Conservation (phyloP, 2,797 vertebrate species). For the Semaprochilodus insignis region DNA sequence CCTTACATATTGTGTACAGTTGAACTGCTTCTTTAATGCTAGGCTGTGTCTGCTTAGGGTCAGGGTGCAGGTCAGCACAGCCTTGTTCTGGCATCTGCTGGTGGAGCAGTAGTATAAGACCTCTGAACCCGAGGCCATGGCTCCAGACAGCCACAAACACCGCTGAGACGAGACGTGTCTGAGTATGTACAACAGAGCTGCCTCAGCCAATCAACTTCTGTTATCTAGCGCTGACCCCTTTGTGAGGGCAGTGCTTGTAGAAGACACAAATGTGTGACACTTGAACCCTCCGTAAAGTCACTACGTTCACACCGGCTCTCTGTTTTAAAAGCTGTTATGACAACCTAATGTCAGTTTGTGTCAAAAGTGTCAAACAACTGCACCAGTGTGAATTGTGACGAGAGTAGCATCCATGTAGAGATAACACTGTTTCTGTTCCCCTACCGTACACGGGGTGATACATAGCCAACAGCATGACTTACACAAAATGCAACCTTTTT, state of each 20-base stretch:
- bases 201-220: not conserved
- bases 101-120: not conserved
- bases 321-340: not conserved
- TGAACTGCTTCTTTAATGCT: not conserved
- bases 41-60: slow-evolving; percentile 38
- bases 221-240: not conserved
- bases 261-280: not conserved
- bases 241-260: slow-evolving; percentile 4
- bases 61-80: slow-evolving; percentile 27
- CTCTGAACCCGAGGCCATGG: slow-evolving; percentile 20
- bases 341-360: not conserved
- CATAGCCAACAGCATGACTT: no score
- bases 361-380: not conserved
- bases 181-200: not conserved
- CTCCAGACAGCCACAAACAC: slow-evolving; percentile 5
- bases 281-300: slow-evolving; percentile 26
- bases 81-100: slow-evolving; percentile 27
- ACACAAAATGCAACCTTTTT: no score
- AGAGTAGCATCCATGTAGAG: no score
- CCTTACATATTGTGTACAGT: not conserved
- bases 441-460: no score
- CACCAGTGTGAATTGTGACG: not conserved
- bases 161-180: not conserved
- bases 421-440: no score
- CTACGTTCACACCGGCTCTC: not conserved